Evolutionary conservation across 1,140 invertebrate species (phyloP).

Genomic region (Mactra quadrangularis): DNA sequence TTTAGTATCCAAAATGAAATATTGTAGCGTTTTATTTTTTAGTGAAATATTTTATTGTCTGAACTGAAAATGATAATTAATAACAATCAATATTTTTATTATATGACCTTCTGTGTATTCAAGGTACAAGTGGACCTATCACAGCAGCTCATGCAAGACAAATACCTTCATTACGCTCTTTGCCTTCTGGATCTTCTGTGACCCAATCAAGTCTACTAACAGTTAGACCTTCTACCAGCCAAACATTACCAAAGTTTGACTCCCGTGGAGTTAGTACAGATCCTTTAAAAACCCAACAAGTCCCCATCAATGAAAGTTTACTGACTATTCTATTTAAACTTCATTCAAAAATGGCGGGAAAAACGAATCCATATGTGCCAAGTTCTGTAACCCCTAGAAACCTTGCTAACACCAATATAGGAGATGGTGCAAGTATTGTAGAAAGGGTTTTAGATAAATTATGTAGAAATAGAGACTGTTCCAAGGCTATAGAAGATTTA

Average conservation of each 20-base stretch:
- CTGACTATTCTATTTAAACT: conserved; percentile 95
- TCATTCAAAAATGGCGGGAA: conserved; percentile 94
- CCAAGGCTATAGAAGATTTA: conserved; percentile 84
- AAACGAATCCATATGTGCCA: conserved; percentile 87
- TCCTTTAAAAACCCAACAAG: conserved; percentile 57
- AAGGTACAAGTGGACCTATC: conserved; percentile 76
- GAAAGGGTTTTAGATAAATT: conserved; percentile 87
- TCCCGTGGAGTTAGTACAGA: conserved; percentile 72
- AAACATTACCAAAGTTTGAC: conserved; percentile 72
- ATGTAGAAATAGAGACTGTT: conserved; percentile 85
- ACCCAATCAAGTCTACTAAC: conserved; percentile 56
- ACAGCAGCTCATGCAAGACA: conserved; percentile 76
- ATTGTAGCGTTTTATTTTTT: too few relatives aligned
- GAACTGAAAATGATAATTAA: too few relatives aligned
- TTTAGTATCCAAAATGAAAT: too few relatives aligned
- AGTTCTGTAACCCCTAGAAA: conserved; percentile 62
- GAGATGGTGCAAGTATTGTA: conserved; percentile 95
- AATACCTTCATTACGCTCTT: conserved; percentile 66
- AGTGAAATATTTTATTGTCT: too few relatives aligned
- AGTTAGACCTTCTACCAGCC: conserved; percentile 60
- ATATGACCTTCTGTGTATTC: too few relatives aligned
- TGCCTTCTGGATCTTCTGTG: conserved; percentile 32
- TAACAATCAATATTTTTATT: too few relatives aligned
- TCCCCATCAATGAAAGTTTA: conserved; percentile 91
- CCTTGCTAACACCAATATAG: conserved; percentile 82